Conservation (phyloP, 2,888 invertebrate genomes). For the Xestia c-nigrum region DNA sequence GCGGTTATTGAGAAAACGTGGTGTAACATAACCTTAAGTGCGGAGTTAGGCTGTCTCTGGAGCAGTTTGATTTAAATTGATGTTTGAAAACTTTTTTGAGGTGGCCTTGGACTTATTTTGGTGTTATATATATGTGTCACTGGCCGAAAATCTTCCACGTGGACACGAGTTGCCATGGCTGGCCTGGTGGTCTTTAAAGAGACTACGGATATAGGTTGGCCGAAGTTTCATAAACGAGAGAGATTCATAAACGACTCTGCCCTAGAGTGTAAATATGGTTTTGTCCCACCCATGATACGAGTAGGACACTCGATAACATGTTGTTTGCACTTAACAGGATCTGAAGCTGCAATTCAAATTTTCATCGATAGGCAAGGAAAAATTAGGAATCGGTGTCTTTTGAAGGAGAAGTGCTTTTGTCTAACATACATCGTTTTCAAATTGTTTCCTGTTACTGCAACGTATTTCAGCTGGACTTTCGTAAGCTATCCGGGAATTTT, state of each 20-base stretch:
- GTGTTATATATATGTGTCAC: neutral
- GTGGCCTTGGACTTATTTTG: neutral
- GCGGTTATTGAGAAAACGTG: slow-evolving; percentile 79
- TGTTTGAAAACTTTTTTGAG: slow-evolving; percentile 9
- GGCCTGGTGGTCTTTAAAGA: neutral
- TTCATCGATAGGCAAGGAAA: neutral
- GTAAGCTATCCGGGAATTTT: neutral
- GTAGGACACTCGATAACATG: neutral
- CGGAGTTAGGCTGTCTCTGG: slow-evolving; percentile 35
- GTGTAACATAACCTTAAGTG: slow-evolving; percentile 67
- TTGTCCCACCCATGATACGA: neutral
- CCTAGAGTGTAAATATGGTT: neutral
- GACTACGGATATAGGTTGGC: neutral
- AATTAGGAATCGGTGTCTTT: neutral
- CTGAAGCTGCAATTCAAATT: neutral
- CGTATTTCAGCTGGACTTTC: neutral
- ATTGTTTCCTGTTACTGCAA: neutral
- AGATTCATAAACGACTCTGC: neutral
- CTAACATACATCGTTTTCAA: neutral
- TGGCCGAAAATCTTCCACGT: neutral
- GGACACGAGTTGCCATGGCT: neutral
- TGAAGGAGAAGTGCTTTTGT: neutral
- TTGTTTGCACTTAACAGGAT: too few relatives aligned
- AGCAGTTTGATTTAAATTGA: slow-evolving; percentile 24
- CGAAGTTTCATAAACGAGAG: neutral